Evolutionary conservation across 2,888 invertebrate genomes (phyloP).

Genomic region (Digitonthophagus gazella): DNA sequence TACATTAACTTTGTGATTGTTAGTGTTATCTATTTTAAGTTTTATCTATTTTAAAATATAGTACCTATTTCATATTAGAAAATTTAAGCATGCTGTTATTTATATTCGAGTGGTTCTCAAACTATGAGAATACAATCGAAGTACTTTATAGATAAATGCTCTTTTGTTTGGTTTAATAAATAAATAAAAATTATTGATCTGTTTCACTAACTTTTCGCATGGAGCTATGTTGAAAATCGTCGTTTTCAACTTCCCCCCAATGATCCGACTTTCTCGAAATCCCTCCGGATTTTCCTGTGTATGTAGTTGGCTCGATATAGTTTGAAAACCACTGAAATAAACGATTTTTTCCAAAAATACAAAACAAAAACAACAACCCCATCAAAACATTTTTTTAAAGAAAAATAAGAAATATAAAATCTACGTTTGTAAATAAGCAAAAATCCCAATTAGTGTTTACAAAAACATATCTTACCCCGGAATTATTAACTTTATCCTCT

Average conservation of each 20-base stretch:
- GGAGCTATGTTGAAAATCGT: background rate
- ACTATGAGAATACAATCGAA: slow-evolving; percentile 10
- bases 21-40: too few relatives aligned
- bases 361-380: background rate
- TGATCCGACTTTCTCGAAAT: background rate
- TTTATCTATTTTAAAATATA: too few relatives aligned
- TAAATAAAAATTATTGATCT: background rate
- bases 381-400: background rate
- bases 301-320: slow-evolving; percentile 23
- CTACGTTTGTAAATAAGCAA: too few relatives aligned
- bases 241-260: background rate
- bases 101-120: slow-evolving; percentile 10
- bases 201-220: slow-evolving; percentile 11
- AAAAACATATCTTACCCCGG: slow-evolving; percentile 42
- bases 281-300: slow-evolving; percentile 1
- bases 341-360: background rate
- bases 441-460: background rate
- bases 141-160: background rate
- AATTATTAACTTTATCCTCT: slow-evolving; percentile 52
- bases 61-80: too few relatives aligned
- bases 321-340: slow-evolving; percentile 29
- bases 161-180: background rate
- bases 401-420: slow-evolving; percentile 2
- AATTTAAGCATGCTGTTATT: background rate
- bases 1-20: too few relatives aligned